Conservation (phyloP, 2,797 vertebrate genomes). For the Myripristis jacobus region DNA sequence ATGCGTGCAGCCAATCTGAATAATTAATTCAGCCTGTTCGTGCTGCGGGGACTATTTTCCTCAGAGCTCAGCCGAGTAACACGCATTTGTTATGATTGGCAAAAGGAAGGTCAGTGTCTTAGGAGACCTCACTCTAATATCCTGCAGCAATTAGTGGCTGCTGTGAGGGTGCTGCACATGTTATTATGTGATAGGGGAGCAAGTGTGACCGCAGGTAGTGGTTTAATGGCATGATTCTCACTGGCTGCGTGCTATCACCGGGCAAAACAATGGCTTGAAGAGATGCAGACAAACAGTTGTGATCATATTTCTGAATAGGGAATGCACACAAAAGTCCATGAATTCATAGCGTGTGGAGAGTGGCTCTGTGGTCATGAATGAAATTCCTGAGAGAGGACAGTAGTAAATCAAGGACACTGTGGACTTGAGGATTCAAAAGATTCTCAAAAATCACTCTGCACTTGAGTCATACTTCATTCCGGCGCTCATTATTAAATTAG, state of each 20-base stretch:
- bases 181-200: constrained; percentile 60
- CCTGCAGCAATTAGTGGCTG: constrained; percentile 72
- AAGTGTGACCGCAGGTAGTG: constrained; percentile 48
- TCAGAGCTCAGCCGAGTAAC: constrained; percentile 59
- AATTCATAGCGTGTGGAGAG: not conserved
- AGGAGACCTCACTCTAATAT: constrained; percentile 73
- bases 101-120: constrained; percentile 74
- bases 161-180: constrained; percentile 49
- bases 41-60: constrained; percentile 63
- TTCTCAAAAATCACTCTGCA: not conserved
- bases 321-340: not conserved
- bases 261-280: constrained; percentile 32
- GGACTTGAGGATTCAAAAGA: no score
- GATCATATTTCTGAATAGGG: constrained; percentile 2
- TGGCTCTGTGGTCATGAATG: not conserved
- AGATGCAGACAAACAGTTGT: constrained; percentile 33
- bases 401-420: not conserved
- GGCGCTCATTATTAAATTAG: not conserved
- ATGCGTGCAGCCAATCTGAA: constrained; percentile 67
- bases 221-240: constrained; percentile 48
- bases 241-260: constrained; percentile 31
- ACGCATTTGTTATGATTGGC: constrained; percentile 71
- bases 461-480: no score
- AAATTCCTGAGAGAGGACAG: not conserved
- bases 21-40: constrained; percentile 69